These are phyloP conservation scores for Caenorhabditis inopinata DNA, from an alignment of 1,140 invertebrate species.

Conservation along the genomic window DNA sequence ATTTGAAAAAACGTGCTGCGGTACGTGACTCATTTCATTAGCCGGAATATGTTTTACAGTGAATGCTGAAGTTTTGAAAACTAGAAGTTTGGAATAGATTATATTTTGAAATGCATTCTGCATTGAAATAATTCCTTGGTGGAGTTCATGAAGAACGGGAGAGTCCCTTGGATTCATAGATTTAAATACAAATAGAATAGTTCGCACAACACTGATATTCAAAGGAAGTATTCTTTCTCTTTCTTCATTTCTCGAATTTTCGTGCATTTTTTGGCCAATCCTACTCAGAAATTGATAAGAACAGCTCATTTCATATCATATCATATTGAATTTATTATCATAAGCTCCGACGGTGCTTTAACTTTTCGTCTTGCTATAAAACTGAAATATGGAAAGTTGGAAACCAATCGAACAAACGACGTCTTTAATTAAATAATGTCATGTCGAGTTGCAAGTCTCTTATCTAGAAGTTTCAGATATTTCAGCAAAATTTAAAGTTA, in stretches of 20 bases:
- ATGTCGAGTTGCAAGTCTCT: background rate
- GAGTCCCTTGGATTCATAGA: no score
- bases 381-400: background rate
- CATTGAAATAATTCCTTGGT: no score
- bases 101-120: no score
- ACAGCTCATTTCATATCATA: background rate
- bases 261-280: background rate
- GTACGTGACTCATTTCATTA: no score
- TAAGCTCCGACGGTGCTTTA: background rate
- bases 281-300: background rate
- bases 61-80: no score
- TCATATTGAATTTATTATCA: conserved; percentile 2
- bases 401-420: background rate
- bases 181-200: no score
- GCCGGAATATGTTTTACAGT: no score
- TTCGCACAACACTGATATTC: no score
- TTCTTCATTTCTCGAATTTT: background rate
- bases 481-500: no score
- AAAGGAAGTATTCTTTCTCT: background rate
- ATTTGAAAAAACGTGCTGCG: no score
- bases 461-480: background rate
- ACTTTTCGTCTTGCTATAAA: background rate
- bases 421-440: background rate
- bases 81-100: no score
- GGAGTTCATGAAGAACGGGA: no score